Base-by-base conservation (phyloP, 2,888 invertebrate genomes). In the Eulithis prunata region DNA sequence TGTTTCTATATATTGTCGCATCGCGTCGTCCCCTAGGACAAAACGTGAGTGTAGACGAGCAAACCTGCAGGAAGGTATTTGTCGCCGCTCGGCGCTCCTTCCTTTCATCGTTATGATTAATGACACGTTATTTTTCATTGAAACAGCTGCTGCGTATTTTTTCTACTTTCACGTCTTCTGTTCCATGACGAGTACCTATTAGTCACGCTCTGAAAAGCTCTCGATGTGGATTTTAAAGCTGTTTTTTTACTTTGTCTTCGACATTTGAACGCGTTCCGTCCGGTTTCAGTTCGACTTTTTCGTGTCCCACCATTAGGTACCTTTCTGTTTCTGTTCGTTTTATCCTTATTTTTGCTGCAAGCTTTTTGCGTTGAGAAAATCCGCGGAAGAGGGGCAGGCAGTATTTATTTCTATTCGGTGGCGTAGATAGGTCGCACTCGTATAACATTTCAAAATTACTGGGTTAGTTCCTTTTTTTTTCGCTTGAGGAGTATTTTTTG, bases 121-220 rank as follows among this genome's bases (percentile, higher is more conserved):
- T 90, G 90, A 85, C 81, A 84, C 81, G 87, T 87, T 90, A 90
- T 91, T 90, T 91, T 91, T 91, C 90, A 90, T 84, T 86, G 88
- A 84, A 89, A 87, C 89, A 90, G 89, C 89, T 90, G 89, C 86
- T 80, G 81, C 87, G 86, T 87, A 87, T 90, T 90, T 91, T 88
- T 90, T 87, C 82, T 81, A 84, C 86, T 86, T 85, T 84, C 86
- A 82, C 86, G 85, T 87, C 85, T 87, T 88, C 88, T 87, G 87
- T 86, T 80, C 85, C 85, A 78, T 87, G 87, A 87, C 87, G 85
- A 79, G 81, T 82, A 82, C 85, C 89, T 90, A 89, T 90, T 90
- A 88, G 89, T 90, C 88, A 88, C 80, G 83, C 83, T 81, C 82
- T 85, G 85, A 85, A 87, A 85, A 84, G 83, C 82, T 84, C 82